These are phyloP conservation scores for Spinus olivaceus DNA, from an alignment of 2,797 vertebrate genomes.

Conservation along the genomic window DNA sequence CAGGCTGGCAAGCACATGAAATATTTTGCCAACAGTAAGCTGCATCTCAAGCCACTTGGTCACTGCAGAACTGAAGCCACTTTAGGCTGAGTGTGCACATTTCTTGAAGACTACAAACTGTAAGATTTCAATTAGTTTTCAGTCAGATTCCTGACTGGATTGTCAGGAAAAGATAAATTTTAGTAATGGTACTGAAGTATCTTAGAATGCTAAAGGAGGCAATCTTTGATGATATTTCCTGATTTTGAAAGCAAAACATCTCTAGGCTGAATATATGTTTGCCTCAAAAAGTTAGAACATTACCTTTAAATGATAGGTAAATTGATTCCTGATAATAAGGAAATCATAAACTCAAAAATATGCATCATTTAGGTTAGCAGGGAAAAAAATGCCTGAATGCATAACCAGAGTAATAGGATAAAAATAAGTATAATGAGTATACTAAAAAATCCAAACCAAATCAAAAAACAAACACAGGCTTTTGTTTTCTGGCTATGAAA, in stretches of 20 bases:
- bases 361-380: not conserved
- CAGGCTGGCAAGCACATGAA: not conserved
- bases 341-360: not conserved
- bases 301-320: not conserved
- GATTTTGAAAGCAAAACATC: not conserved
- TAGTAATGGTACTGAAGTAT: not conserved
- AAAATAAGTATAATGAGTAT: not conserved
- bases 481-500: not conserved
- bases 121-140: not conserved
- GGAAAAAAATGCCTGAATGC: not conserved
- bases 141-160: not conserved
- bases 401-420: not conserved
- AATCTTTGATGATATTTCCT: not conserved
- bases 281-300: not conserved
- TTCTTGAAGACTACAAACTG: not conserved
- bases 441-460: not conserved
- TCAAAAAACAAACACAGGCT: fast-evolving
- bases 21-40: not conserved
- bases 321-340: not conserved
- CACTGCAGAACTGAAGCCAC: not conserved
- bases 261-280: not conserved
- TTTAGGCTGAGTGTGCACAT: not conserved
- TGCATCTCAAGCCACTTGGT: not conserved
- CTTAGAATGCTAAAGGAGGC: not conserved
- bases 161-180: not conserved